These are phyloP conservation scores for Conus ventricosus DNA, from an alignment of 1,140 invertebrate genomes.

Conservation along the genomic window DNA sequence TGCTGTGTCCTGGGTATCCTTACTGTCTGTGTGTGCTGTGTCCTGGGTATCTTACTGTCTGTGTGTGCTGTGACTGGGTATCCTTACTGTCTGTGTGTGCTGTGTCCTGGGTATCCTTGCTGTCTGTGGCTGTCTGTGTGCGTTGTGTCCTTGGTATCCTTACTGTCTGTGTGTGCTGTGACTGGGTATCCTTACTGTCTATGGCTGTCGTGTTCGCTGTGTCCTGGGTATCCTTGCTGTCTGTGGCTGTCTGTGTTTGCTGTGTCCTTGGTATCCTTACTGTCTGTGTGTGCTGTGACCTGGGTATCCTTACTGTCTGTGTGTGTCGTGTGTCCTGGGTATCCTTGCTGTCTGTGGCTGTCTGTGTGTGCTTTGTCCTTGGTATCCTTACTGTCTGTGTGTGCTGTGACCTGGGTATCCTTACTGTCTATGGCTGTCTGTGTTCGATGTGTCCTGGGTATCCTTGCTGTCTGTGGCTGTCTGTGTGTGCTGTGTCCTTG, in stretches of 20 bases:
- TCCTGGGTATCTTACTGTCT: too few species aligned
- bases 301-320: too few species aligned
- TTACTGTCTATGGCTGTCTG: not conserved
- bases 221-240: not conserved
- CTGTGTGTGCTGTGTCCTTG: not conserved
- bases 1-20: too few species aligned
- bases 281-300: not conserved
- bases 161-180: not conserved
- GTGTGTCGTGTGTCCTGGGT: too few species aligned
- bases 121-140: too few species aligned
- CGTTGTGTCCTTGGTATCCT: too few species aligned
- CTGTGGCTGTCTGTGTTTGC: not conserved
- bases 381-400: too few species aligned
- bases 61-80: not conserved
- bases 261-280: too few species aligned
- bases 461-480: too few species aligned
- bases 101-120: too few species aligned
- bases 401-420: slow-evolving; percentile 28
- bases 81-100: too few species aligned
- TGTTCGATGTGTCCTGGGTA: not conserved
- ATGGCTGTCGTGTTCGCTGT: too few species aligned
- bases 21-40: not conserved
- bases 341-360: not conserved
- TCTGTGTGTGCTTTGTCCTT: not conserved
- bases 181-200: slow-evolving; percentile 15